Evolutionary conservation across 2,797 vertebrate species (phyloP), one percentile per base, ranked within the genome.

Genomic region (Balearica regulorum): DNA sequence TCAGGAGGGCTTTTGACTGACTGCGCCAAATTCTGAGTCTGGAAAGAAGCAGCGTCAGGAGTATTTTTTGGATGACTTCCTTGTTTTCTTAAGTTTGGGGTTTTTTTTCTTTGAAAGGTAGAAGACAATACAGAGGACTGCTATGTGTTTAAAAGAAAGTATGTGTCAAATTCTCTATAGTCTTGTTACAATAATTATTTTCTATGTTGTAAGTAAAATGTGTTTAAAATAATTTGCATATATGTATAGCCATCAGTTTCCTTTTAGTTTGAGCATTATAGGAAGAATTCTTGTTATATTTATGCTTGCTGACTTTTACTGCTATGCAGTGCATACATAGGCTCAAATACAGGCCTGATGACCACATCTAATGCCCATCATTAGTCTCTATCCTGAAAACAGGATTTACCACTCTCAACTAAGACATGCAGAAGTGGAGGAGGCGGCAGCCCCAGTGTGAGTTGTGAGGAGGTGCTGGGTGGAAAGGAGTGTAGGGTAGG

Each of bases 401-500:
- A 37, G 73, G 57, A 77, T 83, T 91, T 87, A 21, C 5, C 5
- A 31, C 29, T 76, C 61, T 17, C 2, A 6, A 80, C 2, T 48
- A 76, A 66, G 41, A n/a, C 3, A 7, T 2, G 3, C 18, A 20
- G 19, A 70, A 29, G 3, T 39, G 7, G 25, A 73, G 28, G 16
- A 57, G 37, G 24, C 57, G 20, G 48, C 31, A 53, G 18, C 25
- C 13, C 19, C 25, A 31, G 18, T 22, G 35, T 31, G 25, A 80
- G 11, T 75, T 86, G 6, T 0, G 22, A 49, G 21, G 26, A 53
- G 17, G 20, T 61, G 18, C n/a, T 39, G 69, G 12, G 9, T 69
- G 29, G 62, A 72, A 55, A 17, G 78, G 22, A 84, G 3, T 0
- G 0, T 20, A 61, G 33, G 1, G 10, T 31, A 48, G 11, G 26